Percentiles rank a stretch among this genome's conserved stretches.
phyloP scores from a whole-genome alignment of 1,140 invertebrate species.

The Elymnias hypermnestra region DNA sequence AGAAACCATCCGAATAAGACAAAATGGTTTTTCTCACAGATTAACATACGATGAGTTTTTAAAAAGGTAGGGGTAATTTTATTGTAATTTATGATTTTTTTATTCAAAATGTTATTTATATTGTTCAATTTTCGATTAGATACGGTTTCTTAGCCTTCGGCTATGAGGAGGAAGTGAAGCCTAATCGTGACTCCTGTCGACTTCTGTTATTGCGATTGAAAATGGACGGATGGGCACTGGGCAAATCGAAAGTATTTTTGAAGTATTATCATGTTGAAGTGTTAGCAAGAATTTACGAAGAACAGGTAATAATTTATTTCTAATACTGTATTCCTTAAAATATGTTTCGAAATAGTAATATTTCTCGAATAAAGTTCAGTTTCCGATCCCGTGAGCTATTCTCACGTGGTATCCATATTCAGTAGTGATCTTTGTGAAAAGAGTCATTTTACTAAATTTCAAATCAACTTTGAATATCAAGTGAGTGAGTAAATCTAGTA shows the following conservation, averaged over 20 bases:
- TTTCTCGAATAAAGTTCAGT: background rate
- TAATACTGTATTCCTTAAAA: background rate
- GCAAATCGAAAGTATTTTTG: conserved; percentile 90
- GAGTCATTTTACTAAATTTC: too few species aligned
- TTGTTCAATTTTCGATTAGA: conserved; percentile 59
- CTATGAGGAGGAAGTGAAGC: conserved; percentile 83
- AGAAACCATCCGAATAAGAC: conserved; percentile 88
- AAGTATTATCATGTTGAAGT: conserved; percentile 92
- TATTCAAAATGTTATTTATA: background rate
- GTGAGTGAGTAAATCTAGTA: too few species aligned
- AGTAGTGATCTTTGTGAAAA: too few species aligned
- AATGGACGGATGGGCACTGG: conserved; percentile 90
- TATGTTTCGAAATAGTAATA: background rate
- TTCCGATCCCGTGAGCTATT: too few species aligned
- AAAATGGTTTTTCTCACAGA: conserved; percentile 89
- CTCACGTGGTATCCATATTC: too few species aligned
- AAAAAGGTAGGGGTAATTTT: background rate
- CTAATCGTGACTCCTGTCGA: conserved; percentile 84
- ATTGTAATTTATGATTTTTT: background rate
- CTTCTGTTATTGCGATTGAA: conserved; percentile 83
- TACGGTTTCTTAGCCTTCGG: conserved; percentile 88
- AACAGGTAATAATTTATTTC: conserved; percentile 68
- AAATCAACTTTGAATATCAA: too few species aligned
- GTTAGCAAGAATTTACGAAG: conserved; percentile 86
- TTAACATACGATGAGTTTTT: conserved; percentile 86